These are phyloP conservation scores for Callocephalon fimbriatum DNA, from an alignment of 2,113 vertebrate genomes.

Conservation along the genomic window DNA sequence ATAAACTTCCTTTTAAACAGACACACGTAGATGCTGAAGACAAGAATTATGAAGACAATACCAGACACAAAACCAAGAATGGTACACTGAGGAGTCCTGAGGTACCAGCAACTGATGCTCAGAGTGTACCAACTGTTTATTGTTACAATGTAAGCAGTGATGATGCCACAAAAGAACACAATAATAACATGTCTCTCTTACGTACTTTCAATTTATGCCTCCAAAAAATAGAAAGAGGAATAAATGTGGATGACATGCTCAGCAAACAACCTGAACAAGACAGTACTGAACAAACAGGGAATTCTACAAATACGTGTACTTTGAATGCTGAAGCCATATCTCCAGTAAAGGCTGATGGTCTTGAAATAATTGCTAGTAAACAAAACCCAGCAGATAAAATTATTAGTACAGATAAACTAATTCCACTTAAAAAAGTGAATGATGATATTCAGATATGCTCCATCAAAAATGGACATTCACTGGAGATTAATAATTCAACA, in stretches of 20 bases:
- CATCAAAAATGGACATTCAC: background rate
- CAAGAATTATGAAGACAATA: background rate
- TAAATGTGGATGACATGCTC: background rate
- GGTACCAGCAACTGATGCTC: background rate
- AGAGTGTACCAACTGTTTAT: background rate
- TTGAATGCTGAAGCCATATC: background rate
- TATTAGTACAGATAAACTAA: slow-evolving; percentile 12
- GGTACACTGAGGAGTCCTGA: background rate
- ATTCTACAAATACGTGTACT: background rate
- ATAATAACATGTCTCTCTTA: background rate
- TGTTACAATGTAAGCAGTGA: background rate
- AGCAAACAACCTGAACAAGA: background rate
- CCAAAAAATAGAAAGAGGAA: background rate
- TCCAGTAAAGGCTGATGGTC: slow-evolving; percentile 4
- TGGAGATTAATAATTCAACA: slow-evolving; percentile 36
- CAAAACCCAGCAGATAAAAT: background rate
- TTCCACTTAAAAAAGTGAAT: slow-evolving; percentile 8
- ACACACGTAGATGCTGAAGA: background rate
- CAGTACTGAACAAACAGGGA: background rate
- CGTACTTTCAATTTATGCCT: background rate
- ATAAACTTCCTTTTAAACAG: slow-evolving; percentile 21
- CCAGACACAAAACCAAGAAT: background rate
- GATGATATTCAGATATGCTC: slow-evolving; percentile 28
- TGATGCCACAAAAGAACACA: slow-evolving; percentile 17
- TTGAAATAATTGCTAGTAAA: background rate